Percentiles rank a stretch among this genome's conserved stretches.
phyloP scores from a whole-genome alignment of 2,797 vertebrate genomes.

The Momotus momota region DNA sequence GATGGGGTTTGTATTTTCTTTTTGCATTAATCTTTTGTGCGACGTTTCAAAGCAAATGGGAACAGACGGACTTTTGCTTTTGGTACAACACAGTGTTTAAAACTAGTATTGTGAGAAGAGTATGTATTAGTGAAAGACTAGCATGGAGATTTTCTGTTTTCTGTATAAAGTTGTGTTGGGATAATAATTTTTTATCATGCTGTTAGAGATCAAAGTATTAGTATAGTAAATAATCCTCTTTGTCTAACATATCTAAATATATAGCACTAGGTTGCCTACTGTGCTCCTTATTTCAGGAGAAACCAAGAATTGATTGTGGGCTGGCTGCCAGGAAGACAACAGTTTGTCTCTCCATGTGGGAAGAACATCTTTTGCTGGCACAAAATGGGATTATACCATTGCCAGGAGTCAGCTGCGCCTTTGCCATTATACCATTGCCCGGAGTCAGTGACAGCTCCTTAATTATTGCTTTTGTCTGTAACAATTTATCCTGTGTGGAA shows the following conservation, averaged over 20 bases:
- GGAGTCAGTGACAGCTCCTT: background rate
- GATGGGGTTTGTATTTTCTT: background rate
- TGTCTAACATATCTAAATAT: background rate
- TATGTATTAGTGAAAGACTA: background rate
- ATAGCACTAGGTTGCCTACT: background rate
- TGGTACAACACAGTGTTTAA: background rate
- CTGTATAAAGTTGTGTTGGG: background rate
- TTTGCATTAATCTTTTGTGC: background rate
- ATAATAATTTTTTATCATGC: background rate
- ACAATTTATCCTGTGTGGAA: background rate
- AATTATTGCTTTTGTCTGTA: background rate
- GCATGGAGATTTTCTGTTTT: background rate
- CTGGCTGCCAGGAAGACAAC: constrained; percentile 34
- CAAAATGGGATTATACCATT: background rate
- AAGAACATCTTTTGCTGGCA: constrained; percentile 15
- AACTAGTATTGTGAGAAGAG: background rate
- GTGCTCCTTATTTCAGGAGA: background rate
- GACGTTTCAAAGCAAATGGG: background rate
- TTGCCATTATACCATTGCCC: background rate
- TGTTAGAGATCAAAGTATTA: constrained; percentile 12
- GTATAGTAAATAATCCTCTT: constrained; percentile 11
- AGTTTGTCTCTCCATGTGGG: background rate
- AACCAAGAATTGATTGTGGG: background rate
- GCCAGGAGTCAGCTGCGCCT: background rate
- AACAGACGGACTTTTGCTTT: constrained; percentile 12